These are phyloP conservation scores for Nicator chloris DNA, from an alignment of 2,113 vertebrate species.

Conservation along the genomic window DNA sequence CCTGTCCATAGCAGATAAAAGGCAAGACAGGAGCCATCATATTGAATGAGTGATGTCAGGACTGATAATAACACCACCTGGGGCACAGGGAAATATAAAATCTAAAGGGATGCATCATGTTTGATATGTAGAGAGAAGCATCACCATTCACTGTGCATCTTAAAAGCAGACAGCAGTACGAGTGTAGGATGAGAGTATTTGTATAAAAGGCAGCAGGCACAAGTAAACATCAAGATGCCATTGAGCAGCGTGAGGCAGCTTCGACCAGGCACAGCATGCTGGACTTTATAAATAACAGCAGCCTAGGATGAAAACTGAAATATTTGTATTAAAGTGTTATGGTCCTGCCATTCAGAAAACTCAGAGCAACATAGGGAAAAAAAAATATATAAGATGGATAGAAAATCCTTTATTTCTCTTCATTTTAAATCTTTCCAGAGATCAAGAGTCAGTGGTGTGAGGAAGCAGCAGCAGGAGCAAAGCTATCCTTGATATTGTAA, in stretches of 20 bases:
- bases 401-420: neutral
- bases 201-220: neutral
- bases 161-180: neutral
- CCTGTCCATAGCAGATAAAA: slow-evolving; percentile 51
- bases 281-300: neutral
- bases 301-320: neutral
- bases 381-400: neutral
- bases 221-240: neutral
- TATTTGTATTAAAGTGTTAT: neutral
- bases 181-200: neutral
- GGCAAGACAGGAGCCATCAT: slow-evolving; percentile 36
- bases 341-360: neutral
- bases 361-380: neutral
- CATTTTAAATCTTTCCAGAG: neutral
- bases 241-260: neutral
- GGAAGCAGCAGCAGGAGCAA: neutral
- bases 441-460: neutral
- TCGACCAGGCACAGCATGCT: neutral
- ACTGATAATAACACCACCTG: slow-evolving; percentile 26
- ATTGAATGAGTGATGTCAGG: slow-evolving; percentile 31
- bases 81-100: slow-evolving; percentile 9
- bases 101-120: slow-evolving; percentile 25
- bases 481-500: neutral
- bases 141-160: neutral
- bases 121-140: slow-evolving; percentile 38